Base-by-base conservation (phyloP, 2,797 vertebrate species). In the Cheirogaleus major region DNA sequence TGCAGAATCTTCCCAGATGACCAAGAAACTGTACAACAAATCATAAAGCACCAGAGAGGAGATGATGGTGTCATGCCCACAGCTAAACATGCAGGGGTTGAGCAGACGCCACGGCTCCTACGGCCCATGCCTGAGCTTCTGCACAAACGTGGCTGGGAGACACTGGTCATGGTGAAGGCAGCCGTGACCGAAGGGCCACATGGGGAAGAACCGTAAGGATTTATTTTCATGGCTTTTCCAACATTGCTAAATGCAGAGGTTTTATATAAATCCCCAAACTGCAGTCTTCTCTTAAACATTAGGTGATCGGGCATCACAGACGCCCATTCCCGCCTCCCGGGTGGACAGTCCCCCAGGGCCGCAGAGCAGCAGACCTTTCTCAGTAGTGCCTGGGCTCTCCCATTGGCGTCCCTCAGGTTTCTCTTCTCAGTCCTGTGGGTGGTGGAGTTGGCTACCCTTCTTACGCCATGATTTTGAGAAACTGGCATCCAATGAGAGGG, bases 161-260 rank as follows among this genome's bases (percentile, higher is more conserved):
- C 23, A 0, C 32, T 1, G 1, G 7, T 7, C 3, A 8, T 15
- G 1, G n/a, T 22, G 1, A 43, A 12, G n/a, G 3, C 0, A 27
- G 41, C 12, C 0, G 1, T 8, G n/a, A 52, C 48, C 15, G 5
- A 12, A 15, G 35, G 52, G 13, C 15, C 32, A 2, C 18, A 27
- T 1, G 2, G 23, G n/a, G 15, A 4, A 4, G 11, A 35, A 0
- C n/a, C 0, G 14, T 0, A 0, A 14, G 4, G 30, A 20, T 38
- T 30, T 52, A 14, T 59, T 72, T 38, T 57, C 12, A 0, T 59
- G 17, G 25, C 80, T 2, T 43, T 57, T 38, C 25, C 2, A 3
- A 41, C 22, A 69, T 63, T 55, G 35, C 32, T 15, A 78, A 65
- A 22, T 70, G 35, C 23, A 55, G 4, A 22, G 11, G 4, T 27